Percentiles rank a stretch among this genome's conserved stretches.
Evolutionary conservation across 1,140 invertebrate species (phyloP).

Genomic region (Zaprionus kolodkinae): DNA sequence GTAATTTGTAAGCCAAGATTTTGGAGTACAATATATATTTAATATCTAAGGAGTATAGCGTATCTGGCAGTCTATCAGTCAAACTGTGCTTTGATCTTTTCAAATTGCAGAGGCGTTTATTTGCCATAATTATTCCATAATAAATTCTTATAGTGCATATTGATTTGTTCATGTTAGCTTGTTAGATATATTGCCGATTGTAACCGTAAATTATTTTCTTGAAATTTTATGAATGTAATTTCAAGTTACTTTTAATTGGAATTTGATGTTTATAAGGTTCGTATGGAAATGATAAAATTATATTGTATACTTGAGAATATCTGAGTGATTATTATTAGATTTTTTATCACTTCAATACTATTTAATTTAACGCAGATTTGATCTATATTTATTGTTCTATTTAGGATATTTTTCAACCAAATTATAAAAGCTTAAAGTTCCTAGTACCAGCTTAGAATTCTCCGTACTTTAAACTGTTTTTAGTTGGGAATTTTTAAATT

Average conservation of each 20-base stretch:
- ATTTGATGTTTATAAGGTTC: not conserved
- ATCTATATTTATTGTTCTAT: no score
- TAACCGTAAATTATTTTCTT: not conserved
- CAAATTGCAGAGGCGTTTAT: not conserved
- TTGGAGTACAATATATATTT: not conserved
- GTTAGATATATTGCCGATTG: not conserved
- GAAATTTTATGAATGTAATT: not conserved
- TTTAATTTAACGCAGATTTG: no score
- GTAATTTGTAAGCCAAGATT: not conserved
- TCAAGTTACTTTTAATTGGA: not conserved
- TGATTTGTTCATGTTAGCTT: not conserved
- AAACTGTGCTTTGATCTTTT: not conserved
- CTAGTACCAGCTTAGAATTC: no score
- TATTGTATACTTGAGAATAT: no score
- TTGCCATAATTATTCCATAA: slow-evolving; percentile 1
- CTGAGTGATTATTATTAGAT: no score
- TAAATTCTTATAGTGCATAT: not conserved
- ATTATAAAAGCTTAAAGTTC: no score
- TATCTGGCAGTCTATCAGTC: not conserved
- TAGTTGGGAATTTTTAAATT: not conserved
- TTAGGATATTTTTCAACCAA: no score
- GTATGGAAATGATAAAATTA: no score
- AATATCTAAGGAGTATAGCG: not conserved
- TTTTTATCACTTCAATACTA: no score
- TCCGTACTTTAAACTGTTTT: not conserved